Evolutionary conservation across 2,797 vertebrate genomes (phyloP), one percentile per base, ranked within the genome.

Genomic region (Notolepis coatsorum): DNA sequence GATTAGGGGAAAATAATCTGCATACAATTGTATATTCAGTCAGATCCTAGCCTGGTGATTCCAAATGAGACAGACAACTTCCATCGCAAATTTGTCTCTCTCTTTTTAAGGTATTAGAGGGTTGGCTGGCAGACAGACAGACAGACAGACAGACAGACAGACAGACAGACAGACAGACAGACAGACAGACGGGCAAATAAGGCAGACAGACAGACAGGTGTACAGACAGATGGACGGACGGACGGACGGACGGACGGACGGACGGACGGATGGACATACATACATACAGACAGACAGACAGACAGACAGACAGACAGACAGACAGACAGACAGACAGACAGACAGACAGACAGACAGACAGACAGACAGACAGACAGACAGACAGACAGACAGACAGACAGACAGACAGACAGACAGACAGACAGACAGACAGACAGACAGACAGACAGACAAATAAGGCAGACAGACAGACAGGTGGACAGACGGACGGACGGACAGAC

Each of bases 11-110:
- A 53, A 38, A 75, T 72, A 38, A 75, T 72, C 54, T 51, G 62
- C 72, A 64, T 35, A 13, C 1, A 10, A 35, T 35, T n/a, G n/a
- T n/a, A n/a, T 35, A 71, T 80, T 84, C 76, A 85, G 68, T 82
- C 63, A 69, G 39, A 73, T 68, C 55, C 55, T 51, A 53, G 71
- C 18, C 28, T 56, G 58, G 74, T 80, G 76, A 76, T 61, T 77
- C 58, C 59, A 58, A 56, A 54, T 56, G 27, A 66, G 63, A 63
- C 58, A 47, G 71, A 77, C 80, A 17, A 57, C 65, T 68, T 74
- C 28, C 64, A 71, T 25, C 50, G 42, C 23, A 63, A 47, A 39
- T 64, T 10, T 24, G 18, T 45, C 3, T 20, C 39, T 42, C 42
- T 42, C 42, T 45, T 10, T 43, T 4, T 45, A 9, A n/a, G n/a